Evolutionary conservation across 2,113 vertebrate species (phyloP).

Genomic region (Caranx melampygus): DNA sequence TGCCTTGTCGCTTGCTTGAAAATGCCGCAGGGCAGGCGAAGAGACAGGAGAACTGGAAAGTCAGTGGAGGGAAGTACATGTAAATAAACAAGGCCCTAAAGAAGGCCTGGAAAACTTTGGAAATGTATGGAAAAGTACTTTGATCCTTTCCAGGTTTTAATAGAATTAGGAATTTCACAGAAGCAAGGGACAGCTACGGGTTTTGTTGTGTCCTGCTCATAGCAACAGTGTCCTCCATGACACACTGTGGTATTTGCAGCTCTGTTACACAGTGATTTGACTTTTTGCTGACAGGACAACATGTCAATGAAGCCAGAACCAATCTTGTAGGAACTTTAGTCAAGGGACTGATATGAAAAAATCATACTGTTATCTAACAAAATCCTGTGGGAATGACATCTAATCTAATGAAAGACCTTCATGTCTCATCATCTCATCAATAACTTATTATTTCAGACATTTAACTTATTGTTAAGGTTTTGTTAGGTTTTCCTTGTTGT

Average conservation of each 20-base stretch:
- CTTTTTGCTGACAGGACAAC: not conserved
- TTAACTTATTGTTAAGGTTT: too few relatives aligned
- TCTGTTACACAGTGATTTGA: not conserved
- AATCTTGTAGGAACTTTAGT: not conserved
- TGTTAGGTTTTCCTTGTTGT: too few relatives aligned
- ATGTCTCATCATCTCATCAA: too few relatives aligned
- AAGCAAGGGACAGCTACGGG: not conserved
- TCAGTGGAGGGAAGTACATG: constrained; percentile 28
- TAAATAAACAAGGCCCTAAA: constrained; percentile 49
- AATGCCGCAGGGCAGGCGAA: constrained; percentile 43
- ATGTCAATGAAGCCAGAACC: not conserved
- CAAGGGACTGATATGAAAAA: not conserved
- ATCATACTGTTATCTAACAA: not conserved
- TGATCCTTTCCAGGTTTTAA: constrained; percentile 20
- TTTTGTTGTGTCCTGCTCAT: not conserved
- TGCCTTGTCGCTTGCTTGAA: constrained; percentile 26
- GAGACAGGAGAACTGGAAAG: constrained; percentile 51
- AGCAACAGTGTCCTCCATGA: not conserved
- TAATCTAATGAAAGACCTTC: too few relatives aligned
- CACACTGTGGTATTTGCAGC: not conserved
- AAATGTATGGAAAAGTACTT: constrained; percentile 43
- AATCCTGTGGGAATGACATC: too few relatives aligned
- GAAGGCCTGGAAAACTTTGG: constrained; percentile 39
- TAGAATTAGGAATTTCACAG: constrained; percentile 5
- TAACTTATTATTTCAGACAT: not conserved